Percentiles rank a stretch among this genome's conserved stretches.
These are phyloP conservation scores for Austrolebias charrua DNA, from an alignment of 2,797 vertebrate species.

Conservation along the genomic window DNA sequence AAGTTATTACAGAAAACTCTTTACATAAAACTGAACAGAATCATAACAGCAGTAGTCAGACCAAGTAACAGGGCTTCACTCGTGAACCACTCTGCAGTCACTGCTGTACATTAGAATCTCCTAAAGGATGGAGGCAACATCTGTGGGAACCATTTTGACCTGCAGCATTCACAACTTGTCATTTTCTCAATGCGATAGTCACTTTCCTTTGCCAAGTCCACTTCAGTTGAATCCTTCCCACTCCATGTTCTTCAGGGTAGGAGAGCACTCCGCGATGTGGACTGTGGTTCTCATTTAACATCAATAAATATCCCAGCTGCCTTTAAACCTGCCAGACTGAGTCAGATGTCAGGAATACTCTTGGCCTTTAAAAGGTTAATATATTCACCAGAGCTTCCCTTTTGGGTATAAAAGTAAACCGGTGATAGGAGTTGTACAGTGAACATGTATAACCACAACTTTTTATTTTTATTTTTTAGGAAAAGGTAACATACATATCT, in stretches of 20 bases:
- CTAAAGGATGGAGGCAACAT: constrained; percentile 74
- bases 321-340: constrained; percentile 51
- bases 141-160: constrained; percentile 76
- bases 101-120: constrained; percentile 70
- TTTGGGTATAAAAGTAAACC: constrained; percentile 39
- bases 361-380: constrained; percentile 53
- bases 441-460: constrained; percentile 52
- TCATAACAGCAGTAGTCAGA: no score
- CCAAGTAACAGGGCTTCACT: no score
- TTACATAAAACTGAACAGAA: no score
- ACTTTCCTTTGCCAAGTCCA: constrained; percentile 54
- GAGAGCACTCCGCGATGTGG: constrained; percentile 40
- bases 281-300: constrained; percentile 58
- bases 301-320: constrained; percentile 59
- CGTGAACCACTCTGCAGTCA: constrained; percentile 68
- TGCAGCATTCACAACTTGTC: constrained; percentile 67
- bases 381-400: constrained; percentile 43
- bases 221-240: constrained; percentile 39
- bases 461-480: constrained; percentile 33
- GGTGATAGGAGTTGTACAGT: constrained; percentile 51
- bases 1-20: no score
- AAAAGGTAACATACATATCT: no score
- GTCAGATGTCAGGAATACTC: constrained; percentile 40
- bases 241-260: constrained; percentile 53
- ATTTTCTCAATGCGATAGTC: constrained; percentile 52